Base-by-base conservation (phyloP, 2,888 invertebrate genomes). In the Osmoderma eremita region DNA sequence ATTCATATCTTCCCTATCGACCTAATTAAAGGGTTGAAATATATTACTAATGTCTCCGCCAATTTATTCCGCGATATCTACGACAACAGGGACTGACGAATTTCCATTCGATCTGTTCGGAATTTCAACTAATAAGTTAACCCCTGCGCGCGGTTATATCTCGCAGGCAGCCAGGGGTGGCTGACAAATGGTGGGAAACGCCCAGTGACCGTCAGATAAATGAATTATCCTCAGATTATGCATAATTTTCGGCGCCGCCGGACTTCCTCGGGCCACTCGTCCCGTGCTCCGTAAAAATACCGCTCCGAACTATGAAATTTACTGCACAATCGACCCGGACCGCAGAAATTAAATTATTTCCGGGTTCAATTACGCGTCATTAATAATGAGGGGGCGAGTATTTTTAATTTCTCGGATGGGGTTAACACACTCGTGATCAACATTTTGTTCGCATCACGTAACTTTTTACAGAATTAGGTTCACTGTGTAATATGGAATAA, bases 111-210 rank as follows among this genome's bases (percentile, higher is more conserved):
- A 51, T 63, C 39, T 63, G 50, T 39, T 63, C 50, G 4, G 41
- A 63, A 63, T 51, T 51, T 51, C 36, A 18, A 8, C 50, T 39
- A 63, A 50, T 51, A 63, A 63, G 39, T 63, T 63, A 63, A 63
- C 51, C 49, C 39, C 63, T 13, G 15, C 13, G 39, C 51, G 20
- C 22, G 12, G 13, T 24, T 50, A 41, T 41, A n/a, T 39, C 22
- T 4, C 8, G 63, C 24, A 41, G 63, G 39, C 41, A 50, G 70
- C n/a, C n/a, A n/a, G 67, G 36, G 53, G 66, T 73, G 73, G 53
- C 66, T 73, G 73, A 73, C 71, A 73, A 73, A 73, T 73, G 69
- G 73, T 64, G 63, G 69, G 67, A 69, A 69, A 73, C 71, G 73
- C 69, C 71, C 71, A 67, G 64, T 69, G 69, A 67, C 70, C 65